Evolutionary conservation across 2,888 invertebrate genomes (phyloP), one percentile per base, ranked within the genome.

Genomic region (Gastrophysa polygoni): DNA sequence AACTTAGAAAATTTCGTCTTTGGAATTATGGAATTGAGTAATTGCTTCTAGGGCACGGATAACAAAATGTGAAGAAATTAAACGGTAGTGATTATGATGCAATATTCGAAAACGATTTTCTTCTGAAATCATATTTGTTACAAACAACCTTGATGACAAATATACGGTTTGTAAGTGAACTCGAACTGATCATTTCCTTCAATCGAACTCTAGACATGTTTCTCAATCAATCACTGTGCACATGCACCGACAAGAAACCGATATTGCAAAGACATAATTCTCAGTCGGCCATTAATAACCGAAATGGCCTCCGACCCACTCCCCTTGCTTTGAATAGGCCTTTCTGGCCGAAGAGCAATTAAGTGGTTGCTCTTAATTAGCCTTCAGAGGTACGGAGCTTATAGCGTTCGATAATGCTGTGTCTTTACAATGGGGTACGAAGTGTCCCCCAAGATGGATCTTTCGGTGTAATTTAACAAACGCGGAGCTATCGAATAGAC

Each of bases 271-370:
- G 57, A 56, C 47, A 57, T 29, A 61, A 61, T 52, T 60, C 61
- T 58, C 57, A 52, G 34, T 51, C 49, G 59, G 61, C 61, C 59
- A 64, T 64, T 64, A 61, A 64, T 64, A 64, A 56, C 64, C 48
- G 61, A 64, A 38, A 38, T 11, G 38, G 4, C 6, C 38, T 7
- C 14, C 14, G 38, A 38, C n/a, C 11, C 6, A 38, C 38, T n/a
- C n/a, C 14, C 14, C 38, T 38, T 2, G 14, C 38, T 38, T 38
- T 38, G 38, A 38, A 38, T 38, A n/a, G 38, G 38, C 38, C 38
- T 14, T 38, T 38, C 38, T 38, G 38, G 38, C 38, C 38, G 14
- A 3, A 6, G 38, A 38, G 38, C 38, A 38, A 38, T 38, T 11
- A 38, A 38, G 38, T 10, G 38, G n/a, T 38, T 14, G 38, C 38